phyloP scores from a whole-genome alignment of 2,797 vertebrate species.

The Liasis olivaceus region DNA sequence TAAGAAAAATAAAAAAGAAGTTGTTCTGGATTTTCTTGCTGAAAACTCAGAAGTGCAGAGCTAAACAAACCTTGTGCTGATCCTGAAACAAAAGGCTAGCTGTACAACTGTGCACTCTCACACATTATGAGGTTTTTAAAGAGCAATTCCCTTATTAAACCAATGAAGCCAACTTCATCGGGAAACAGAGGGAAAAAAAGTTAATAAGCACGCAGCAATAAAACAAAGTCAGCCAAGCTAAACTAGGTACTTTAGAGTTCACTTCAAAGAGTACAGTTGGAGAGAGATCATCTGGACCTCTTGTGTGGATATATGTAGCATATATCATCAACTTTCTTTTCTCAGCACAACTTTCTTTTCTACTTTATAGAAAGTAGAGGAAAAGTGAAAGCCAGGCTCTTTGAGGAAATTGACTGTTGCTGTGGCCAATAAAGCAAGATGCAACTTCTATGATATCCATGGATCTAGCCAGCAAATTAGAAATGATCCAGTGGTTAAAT shows the following conservation, averaged over 20 bases:
- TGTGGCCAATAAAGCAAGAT: background rate
- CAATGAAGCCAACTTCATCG: background rate
- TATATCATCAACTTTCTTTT: background rate
- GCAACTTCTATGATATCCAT: background rate
- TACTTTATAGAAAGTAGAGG: background rate
- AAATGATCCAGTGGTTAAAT: background rate
- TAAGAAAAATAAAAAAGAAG: background rate
- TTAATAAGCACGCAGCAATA: background rate
- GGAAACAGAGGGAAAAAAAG: background rate
- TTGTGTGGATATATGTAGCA: background rate
- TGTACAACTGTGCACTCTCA: background rate
- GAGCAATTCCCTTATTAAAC: background rate
- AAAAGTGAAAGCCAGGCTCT: background rate
- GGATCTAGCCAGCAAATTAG: background rate
- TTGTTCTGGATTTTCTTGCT: background rate
- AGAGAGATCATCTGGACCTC: background rate
- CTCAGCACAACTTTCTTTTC: background rate
- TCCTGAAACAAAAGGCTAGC: background rate
- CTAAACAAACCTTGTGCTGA: background rate
- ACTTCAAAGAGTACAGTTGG: background rate
- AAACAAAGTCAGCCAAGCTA: background rate
- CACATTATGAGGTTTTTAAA: background rate
- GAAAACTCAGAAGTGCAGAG: background rate
- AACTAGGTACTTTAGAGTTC: background rate
- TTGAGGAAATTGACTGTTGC: background rate